Evolutionary conservation across 2,113 vertebrate species (phyloP), one percentile per base, ranked within the genome.

Genomic region (Microcebus jonahi): DNA sequence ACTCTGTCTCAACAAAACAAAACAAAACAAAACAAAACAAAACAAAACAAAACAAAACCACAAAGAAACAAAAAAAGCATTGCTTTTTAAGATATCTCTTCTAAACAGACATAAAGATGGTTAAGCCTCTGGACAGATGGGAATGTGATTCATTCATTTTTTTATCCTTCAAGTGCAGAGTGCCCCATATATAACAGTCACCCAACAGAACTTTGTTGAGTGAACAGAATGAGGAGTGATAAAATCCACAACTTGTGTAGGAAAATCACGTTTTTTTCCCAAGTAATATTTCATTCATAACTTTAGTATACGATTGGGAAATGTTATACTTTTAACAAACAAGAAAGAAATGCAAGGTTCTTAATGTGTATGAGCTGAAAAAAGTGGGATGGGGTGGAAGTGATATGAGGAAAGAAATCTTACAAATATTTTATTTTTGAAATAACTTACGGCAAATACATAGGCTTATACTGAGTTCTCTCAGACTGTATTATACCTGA

Each of bases 221-320:
- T 50, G 68, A 90, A 77, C 57, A 84, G 68, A 81, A 71, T 70
- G 63, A 4, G 27, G 65, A 92, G 75, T 0, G 1, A 68, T 87
- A 68, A 95, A 96, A 93, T 34, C 57, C 53, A 81, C 86, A 94
- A 89, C n/a, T 15, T 59, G 48, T 29, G 48, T 23, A 80, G 53
- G 39, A 90, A 61, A 90, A 88, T 68, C 34, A 61, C 25, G 79
- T 48, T 92, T 91, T 48, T 39, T n/a, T 18, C 48, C 42, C 36
- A 88, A 88, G 81, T 70, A 71, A 73, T 65, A 81, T 42, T 92
- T 93, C 34, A 85, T 85, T 86, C 23, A 67, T 76, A 87, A 70
- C 57, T 65, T 95, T 87, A 61, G 63, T 71, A 82, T 88, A 88
- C 17, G 90, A 79, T 55, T 81, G 81, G 45, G 70, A 71, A 63